Conservation (phyloP, 2,797 vertebrate genomes). For the Chaetophractus vellerosus region DNA sequence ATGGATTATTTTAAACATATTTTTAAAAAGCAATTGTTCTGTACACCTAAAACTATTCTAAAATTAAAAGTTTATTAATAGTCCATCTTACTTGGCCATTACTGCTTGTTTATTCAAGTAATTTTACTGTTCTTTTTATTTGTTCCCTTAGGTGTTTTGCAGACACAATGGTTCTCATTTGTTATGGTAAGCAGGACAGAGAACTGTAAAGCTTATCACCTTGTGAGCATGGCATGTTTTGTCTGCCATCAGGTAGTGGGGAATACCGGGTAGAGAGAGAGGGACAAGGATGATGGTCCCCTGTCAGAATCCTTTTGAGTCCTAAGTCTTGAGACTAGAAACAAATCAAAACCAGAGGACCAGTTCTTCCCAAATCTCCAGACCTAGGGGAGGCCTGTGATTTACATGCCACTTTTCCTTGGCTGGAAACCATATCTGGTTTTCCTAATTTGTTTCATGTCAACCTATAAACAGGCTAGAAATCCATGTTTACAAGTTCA, state of each 20-base stretch:
- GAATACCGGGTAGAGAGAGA: neutral
- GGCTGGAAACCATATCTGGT: neutral
- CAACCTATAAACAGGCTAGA: neutral
- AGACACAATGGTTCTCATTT: neutral
- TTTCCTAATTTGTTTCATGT: neutral
- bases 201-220: neutral
- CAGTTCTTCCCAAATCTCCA: neutral
- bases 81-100: neutral
- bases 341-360: neutral
- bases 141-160: neutral
- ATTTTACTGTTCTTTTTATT: too few relatives aligned
- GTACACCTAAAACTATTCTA: neutral
- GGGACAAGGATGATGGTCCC: neutral
- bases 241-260: neutral
- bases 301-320: neutral
- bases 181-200: accelerated
- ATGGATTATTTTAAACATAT: neutral
- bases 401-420: neutral
- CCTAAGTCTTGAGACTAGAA: neutral
- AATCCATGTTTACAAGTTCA: neutral
- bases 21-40: neutral
- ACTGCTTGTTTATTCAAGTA: neutral
- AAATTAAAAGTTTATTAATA: neutral
- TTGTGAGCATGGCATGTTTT: neutral
- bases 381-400: neutral